A percentile compares a stretch with the other conserved stretches of the same genome.
These are phyloP conservation scores for Hartigia nigra DNA, from an alignment of 2,888 invertebrate genomes.

Conservation along the genomic window DNA sequence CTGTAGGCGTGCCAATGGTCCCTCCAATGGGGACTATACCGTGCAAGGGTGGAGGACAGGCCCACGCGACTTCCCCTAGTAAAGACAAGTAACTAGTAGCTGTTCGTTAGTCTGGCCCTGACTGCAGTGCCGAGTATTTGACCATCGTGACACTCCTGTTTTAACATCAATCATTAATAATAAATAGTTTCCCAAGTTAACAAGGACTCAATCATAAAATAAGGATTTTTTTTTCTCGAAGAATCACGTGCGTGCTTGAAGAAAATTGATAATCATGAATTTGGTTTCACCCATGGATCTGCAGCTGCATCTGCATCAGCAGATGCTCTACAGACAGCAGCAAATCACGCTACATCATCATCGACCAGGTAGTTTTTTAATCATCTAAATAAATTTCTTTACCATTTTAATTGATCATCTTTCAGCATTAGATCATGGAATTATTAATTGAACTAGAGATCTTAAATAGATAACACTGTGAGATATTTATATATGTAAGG, in stretches of 20 bases:
- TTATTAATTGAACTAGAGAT: not conserved
- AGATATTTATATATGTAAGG: not conserved
- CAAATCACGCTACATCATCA: constrained; percentile 39
- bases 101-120: constrained; percentile 4
- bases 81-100: not conserved
- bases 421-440: not conserved
- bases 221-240: not conserved
- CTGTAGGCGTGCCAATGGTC: not conserved
- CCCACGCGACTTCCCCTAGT: constrained; percentile 10
- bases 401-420: not conserved
- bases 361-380: constrained; percentile 22
- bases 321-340: constrained; percentile 44
- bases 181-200: not conserved
- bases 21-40: not conserved
- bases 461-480: not conserved
- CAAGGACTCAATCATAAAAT: not conserved
- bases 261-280: constrained; percentile 29
- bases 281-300: constrained; percentile 40
- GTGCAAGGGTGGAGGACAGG: not conserved
- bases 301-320: constrained; percentile 41
- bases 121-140: constrained; percentile 1
- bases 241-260: not conserved
- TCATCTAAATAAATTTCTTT: not conserved
- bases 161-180: not conserved
- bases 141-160: not conserved